Conservation (phyloP, 2,797 vertebrate species). For the Allobates femoralis region DNA sequence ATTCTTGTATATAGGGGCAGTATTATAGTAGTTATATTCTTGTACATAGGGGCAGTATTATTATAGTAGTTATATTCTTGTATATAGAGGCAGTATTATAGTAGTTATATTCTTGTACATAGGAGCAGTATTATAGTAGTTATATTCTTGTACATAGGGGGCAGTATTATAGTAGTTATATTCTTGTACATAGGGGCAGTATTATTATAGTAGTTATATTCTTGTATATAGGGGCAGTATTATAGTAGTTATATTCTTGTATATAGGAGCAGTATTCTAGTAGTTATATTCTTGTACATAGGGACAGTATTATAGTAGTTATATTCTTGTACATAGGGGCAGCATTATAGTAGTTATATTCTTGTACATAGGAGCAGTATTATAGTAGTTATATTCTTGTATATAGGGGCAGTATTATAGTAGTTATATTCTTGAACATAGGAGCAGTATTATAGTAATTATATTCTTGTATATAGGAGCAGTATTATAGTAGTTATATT, state of each 20-base stretch:
- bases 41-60: too few relatives aligned
- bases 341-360: slow-evolving; percentile 7
- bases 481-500: too few relatives aligned
- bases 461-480: too few relatives aligned
- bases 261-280: background rate
- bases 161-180: too few relatives aligned
- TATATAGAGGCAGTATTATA: slow-evolving; percentile 4
- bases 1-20: background rate
- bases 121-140: too few relatives aligned
- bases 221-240: background rate
- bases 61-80: background rate
- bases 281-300: slow-evolving; percentile 11
- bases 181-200: too few relatives aligned
- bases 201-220: slow-evolving; percentile 10
- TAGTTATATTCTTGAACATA: slow-evolving; percentile 10
- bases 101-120: background rate
- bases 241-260: slow-evolving; percentile 7
- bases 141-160: too few relatives aligned
- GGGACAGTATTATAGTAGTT: slow-evolving; percentile 9
- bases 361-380: slow-evolving; percentile 3
- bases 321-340: slow-evolving; percentile 4
- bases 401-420: slow-evolving; percentile 3
- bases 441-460: too few relatives aligned
- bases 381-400: slow-evolving; percentile 11
- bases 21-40: slow-evolving; percentile 11